Conservation (phyloP, 2,888 invertebrate species). For the Schrankia costaestrigalis region DNA sequence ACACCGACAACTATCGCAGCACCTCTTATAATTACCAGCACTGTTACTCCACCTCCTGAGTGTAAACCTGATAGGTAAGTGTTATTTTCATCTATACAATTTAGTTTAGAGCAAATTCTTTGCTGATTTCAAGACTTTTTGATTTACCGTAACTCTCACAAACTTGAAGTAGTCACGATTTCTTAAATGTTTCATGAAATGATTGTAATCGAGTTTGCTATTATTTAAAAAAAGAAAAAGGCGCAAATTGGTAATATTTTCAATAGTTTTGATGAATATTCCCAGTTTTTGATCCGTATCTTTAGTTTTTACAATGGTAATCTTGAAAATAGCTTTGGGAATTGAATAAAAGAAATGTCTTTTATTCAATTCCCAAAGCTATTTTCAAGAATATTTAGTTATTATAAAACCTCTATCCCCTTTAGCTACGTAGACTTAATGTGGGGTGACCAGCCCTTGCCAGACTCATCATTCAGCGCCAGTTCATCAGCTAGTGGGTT, state of each 20-base stretch:
- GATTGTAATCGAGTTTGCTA: no score
- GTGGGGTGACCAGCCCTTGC: slow-evolving; percentile 68
- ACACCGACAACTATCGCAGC: slow-evolving; percentile 18
- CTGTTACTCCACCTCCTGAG: slow-evolving; percentile 20
- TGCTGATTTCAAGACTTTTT: background rate
- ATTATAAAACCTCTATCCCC: background rate
- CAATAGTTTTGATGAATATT: no score
- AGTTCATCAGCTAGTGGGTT: slow-evolving; percentile 72
- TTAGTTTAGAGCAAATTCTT: background rate
- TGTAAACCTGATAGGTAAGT: slow-evolving; percentile 31
- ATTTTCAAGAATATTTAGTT: background rate
- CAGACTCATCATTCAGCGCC: slow-evolving; percentile 79
- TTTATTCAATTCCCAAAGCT: no score
- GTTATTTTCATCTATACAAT: background rate
- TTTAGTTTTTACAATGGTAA: no score
- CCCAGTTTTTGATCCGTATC: no score
- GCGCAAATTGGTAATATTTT: no score
- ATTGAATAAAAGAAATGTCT: no score
- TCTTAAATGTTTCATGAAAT: no score
- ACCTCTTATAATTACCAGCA: slow-evolving; percentile 18
- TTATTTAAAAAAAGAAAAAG: no score
- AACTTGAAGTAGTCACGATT: no score
- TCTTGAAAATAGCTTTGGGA: background rate
- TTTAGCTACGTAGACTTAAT: slow-evolving; percentile 56
- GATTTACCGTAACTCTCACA: no score